These are phyloP conservation scores for Corydoras maculifer DNA, from an alignment of 2,113 vertebrate genomes.

Conservation along the genomic window DNA sequence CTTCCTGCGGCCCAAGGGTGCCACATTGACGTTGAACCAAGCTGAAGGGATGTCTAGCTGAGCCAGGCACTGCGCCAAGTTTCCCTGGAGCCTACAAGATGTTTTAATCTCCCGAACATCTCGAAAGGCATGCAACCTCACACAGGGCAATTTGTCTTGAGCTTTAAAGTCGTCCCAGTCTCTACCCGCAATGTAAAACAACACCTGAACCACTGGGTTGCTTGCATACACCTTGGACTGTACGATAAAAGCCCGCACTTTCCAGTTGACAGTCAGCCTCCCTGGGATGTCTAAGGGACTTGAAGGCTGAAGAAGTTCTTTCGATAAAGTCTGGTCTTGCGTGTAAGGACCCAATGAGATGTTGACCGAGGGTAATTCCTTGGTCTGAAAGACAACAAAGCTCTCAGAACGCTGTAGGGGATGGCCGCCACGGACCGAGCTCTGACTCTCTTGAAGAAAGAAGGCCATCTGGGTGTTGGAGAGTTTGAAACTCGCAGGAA, in stretches of 20 bases:
- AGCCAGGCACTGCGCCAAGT: slow-evolving; percentile 86
- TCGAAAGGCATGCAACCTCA: slow-evolving; percentile 85
- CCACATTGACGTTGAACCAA: slow-evolving; percentile 83
- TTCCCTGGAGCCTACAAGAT: slow-evolving; percentile 83
- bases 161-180: slow-evolving; percentile 93
- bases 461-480: slow-evolving; percentile 91
- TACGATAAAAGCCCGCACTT: slow-evolving; percentile 93
- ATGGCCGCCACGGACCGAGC: slow-evolving; percentile 39
- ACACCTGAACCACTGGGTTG: slow-evolving; percentile 84
- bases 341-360: slow-evolving; percentile 85
- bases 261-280: slow-evolving; percentile 93
- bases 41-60: slow-evolving; percentile 82
- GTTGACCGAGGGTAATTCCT: slow-evolving; percentile 88
- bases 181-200: slow-evolving; percentile 91
- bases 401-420: slow-evolving; percentile 85
- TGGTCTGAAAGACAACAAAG: slow-evolving; percentile 96
- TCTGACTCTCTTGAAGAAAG: slow-evolving; percentile 79
- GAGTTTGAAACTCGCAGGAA: slow-evolving; percentile 89
- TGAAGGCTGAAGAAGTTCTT: slow-evolving; percentile 87
- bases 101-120: slow-evolving; percentile 84
- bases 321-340: slow-evolving; percentile 80
- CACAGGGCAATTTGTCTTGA: slow-evolving; percentile 83
- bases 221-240: slow-evolving; percentile 79
- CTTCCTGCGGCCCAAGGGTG: slow-evolving; percentile 75
- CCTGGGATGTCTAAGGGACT: slow-evolving; percentile 86